Evolutionary conservation across 2,113 vertebrate species (phyloP).

Genomic region (Fulmarus glacialis): DNA sequence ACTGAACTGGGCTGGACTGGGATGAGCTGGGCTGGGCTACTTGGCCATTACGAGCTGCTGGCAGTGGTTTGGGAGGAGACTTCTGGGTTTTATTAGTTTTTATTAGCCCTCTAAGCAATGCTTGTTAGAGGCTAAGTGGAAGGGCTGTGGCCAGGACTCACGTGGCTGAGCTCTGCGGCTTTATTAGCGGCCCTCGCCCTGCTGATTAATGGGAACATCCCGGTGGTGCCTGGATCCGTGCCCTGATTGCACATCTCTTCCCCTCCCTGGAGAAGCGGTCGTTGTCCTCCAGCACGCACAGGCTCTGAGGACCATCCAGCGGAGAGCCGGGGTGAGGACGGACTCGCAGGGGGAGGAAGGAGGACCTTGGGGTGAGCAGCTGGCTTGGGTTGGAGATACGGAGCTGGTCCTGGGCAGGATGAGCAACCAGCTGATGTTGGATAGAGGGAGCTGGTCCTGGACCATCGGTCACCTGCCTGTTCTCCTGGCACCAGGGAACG

Average conservation of each 20-base stretch:
- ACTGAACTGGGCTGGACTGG: not conserved
- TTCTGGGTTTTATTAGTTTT: not conserved
- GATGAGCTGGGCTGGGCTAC: not conserved
- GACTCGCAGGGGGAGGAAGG: accelerated
- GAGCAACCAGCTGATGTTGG: not conserved
- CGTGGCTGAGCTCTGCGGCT: not conserved
- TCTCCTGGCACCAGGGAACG: not conserved
- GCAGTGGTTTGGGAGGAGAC: not conserved
- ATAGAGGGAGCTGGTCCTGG: not conserved
- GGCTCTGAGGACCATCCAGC: not conserved
- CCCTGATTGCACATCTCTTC: not conserved
- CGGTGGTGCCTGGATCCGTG: not conserved
- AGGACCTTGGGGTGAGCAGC: not conserved
- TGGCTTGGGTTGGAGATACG: not conserved
- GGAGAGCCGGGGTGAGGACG: not conserved
- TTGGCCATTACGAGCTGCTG: accelerated
- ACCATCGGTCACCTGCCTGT: not conserved
- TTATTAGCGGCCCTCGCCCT: not conserved
- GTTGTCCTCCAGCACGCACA: not conserved
- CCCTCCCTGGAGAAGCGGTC: not conserved
- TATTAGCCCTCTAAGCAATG: not conserved
- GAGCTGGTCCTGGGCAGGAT: not conserved
- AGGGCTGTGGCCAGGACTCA: not conserved
- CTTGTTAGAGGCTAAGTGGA: not conserved
- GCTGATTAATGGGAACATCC: not conserved